A percentile compares a stretch with the other conserved stretches of the same genome.
Conservation (phyloP, 1,140 invertebrate species). For the Eupeodes corollae region DNA sequence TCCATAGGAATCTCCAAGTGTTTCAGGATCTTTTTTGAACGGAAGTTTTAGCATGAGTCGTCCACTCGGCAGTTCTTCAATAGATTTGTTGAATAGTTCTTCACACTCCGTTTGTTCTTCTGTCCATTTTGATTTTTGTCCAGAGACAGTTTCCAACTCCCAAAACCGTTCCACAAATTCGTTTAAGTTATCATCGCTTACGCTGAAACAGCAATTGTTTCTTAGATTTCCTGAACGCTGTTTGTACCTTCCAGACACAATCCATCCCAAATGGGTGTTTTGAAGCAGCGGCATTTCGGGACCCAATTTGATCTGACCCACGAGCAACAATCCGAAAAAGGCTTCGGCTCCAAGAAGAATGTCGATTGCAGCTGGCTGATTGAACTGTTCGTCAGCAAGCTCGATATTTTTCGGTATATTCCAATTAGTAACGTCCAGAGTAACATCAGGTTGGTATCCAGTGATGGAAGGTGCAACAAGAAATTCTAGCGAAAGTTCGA, state of each 20-base stretch:
- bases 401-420: not conserved
- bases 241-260: slow-evolving; percentile 10
- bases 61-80: not conserved
- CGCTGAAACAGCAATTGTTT: too few species aligned
- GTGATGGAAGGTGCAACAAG: not conserved
- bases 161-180: slow-evolving; percentile 7
- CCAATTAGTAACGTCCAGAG: not conserved
- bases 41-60: slow-evolving; percentile 4
- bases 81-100: not conserved
- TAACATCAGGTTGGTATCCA: slow-evolving; percentile 1
- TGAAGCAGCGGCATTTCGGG: slow-evolving; percentile 12
- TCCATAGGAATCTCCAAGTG: not conserved
- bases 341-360: not conserved
- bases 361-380: slow-evolving; percentile 1
- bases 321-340: slow-evolving; percentile 5
- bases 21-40: not conserved
- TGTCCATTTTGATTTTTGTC: too few species aligned
- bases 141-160: too few species aligned
- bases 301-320: slow-evolving; percentile 10
- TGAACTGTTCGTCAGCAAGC: not conserved
- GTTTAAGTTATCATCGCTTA: too few species aligned
- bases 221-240: not conserved
- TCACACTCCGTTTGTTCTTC: slow-evolving; percentile 3
- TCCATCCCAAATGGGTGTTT: slow-evolving; percentile 25
- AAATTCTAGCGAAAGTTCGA: slow-evolving; percentile 1